Percentiles rank a stretch among this genome's conserved stretches.
phyloP scores from a whole-genome alignment of 2,113 vertebrate species.

The Amphilophus citrinellus region DNA sequence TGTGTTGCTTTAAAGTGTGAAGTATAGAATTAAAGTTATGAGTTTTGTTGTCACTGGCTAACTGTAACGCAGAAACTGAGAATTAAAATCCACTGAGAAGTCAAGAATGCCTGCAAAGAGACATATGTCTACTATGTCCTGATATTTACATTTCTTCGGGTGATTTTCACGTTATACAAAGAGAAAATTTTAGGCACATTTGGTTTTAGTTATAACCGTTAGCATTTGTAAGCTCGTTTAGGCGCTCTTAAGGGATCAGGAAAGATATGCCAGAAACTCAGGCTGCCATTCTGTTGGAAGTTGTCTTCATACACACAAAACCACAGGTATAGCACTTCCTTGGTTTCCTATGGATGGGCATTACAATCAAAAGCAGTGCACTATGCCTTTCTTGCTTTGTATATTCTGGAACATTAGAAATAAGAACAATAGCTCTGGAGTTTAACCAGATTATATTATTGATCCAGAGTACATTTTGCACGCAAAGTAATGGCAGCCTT shows the following conservation, averaged over 20 bases:
- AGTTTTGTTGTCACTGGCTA: background rate
- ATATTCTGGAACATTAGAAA: background rate
- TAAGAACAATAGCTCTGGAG: background rate
- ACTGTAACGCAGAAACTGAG: background rate
- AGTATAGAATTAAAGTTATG: background rate
- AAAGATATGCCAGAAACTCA: background rate
- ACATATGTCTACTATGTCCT: background rate
- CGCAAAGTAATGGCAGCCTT: background rate
- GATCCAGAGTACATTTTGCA: background rate
- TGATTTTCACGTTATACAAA: background rate
- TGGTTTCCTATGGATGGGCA: accelerated
- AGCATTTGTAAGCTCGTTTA: background rate
- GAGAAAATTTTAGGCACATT: background rate
- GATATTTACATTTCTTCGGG: background rate
- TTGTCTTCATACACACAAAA: background rate
- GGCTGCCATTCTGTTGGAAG: background rate
- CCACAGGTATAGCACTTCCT: background rate
- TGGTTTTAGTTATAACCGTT: accelerated
- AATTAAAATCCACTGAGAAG: background rate
- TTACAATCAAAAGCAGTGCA: background rate
- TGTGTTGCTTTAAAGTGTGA: accelerated
- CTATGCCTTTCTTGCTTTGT: background rate
- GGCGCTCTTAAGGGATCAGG: background rate
- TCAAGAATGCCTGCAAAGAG: accelerated
- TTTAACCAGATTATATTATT: background rate